phyloP scores from a whole-genome alignment of 2,797 vertebrate genomes.

The Pristis pectinata region DNA sequence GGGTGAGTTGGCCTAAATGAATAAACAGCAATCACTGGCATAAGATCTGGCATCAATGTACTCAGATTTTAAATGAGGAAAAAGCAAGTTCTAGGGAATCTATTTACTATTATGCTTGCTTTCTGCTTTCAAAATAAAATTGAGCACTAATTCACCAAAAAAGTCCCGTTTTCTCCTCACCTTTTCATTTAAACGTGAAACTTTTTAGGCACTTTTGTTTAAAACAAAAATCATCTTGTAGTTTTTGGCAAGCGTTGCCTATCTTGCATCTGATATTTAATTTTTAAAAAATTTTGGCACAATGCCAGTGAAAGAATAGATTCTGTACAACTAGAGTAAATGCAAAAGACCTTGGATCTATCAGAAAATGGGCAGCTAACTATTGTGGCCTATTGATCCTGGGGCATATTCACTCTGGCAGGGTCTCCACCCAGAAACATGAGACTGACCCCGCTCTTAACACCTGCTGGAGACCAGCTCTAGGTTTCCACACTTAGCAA shows the following conservation, averaged over 20 bases:
- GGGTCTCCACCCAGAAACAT: background rate
- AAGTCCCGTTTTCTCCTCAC: background rate
- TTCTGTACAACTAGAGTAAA: slow-evolving; percentile 3
- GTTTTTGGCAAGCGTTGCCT: background rate
- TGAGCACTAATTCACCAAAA: background rate
- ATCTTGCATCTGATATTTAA: background rate
- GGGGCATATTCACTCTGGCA: background rate
- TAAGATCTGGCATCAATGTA: background rate
- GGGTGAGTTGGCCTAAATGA: background rate
- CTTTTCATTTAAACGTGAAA: background rate
- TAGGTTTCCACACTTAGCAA: background rate
- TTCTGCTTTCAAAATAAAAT: background rate
- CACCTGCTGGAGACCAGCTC: background rate
- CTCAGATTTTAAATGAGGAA: background rate
- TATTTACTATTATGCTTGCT: no score
- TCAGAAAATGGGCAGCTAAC: background rate
- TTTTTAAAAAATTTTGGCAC: background rate
- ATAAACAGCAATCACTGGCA: background rate
- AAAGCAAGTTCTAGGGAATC: background rate
- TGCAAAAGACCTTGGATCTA: background rate
- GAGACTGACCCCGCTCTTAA: background rate
- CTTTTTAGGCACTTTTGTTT: background rate
- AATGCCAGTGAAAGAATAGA: background rate
- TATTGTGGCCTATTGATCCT: background rate
- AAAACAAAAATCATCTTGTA: slow-evolving; percentile 12